Evolutionary conservation across 1,140 invertebrate genomes (phyloP).

Genomic region (Theocolax elegans): DNA sequence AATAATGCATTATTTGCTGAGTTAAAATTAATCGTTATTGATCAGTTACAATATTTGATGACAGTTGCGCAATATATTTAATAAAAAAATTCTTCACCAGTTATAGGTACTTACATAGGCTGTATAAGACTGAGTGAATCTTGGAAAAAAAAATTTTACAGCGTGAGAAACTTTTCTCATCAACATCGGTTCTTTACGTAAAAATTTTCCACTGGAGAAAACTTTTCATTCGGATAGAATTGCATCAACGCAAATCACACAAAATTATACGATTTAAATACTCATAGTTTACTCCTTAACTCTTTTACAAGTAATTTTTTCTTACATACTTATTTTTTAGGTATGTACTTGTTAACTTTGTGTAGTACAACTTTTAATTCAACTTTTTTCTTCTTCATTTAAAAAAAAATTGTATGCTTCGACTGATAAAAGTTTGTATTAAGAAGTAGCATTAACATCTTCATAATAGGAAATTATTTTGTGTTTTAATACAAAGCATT

Average conservation of each 20-base stretch:
- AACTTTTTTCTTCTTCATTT: no score
- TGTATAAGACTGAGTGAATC: background rate
- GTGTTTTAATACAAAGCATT: no score
- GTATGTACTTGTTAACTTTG: no score
- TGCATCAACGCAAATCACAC: background rate
- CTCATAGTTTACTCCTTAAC: conserved; percentile 43
- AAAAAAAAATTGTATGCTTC: no score
- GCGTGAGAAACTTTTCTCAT: background rate
- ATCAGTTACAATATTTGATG: background rate
- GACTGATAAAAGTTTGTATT: no score
- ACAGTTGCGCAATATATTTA: background rate
- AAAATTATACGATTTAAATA: conserved; percentile 14
- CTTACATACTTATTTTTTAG: no score
- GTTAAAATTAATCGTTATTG: no score
- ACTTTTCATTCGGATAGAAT: background rate
- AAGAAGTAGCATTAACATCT: no score
- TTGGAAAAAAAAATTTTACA: background rate
- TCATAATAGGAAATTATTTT: no score
- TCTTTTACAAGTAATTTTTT: conserved; percentile 28
- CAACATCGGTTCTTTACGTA: background rate
- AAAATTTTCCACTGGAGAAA: background rate
- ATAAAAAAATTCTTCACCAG: conserved; percentile 1
- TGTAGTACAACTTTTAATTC: no score
- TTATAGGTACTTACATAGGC: background rate
- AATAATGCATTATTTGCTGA: no score